Evolutionary conservation across 2,797 vertebrate species (phyloP).

Genomic region (Acrossocheilus wenchowensis): DNA sequence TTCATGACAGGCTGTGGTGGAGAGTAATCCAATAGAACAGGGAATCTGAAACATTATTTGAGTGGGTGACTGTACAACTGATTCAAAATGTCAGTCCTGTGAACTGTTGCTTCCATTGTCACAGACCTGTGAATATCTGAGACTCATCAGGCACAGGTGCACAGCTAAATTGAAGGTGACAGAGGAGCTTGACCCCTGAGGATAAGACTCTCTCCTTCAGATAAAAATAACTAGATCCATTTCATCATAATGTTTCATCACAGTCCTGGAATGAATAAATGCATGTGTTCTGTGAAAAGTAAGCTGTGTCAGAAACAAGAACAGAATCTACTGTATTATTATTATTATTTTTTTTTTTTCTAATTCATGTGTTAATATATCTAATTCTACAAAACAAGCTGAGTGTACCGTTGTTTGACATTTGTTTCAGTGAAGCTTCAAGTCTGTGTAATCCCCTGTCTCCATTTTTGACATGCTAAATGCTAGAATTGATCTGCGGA

Average conservation of each 20-base stretch:
- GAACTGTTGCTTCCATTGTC: slow-evolving; percentile 7
- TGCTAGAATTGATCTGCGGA: neutral
- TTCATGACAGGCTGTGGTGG: neutral
- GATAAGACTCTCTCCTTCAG: neutral
- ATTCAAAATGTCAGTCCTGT: slow-evolving; percentile 2
- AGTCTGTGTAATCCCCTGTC: neutral
- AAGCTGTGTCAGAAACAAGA: neutral
- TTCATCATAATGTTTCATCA: slow-evolving; percentile 19
- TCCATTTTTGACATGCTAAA: slow-evolving; percentile 5
- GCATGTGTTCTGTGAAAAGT: neutral
- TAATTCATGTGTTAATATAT: neutral
- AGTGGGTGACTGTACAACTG: neutral
- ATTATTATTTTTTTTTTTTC: neutral
- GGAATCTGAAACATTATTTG: neutral
- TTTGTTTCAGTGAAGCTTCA: neutral
- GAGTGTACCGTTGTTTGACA: neutral
- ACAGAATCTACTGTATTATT: neutral
- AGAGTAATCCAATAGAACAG: neutral
- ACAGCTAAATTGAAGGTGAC: slow-evolving; percentile 30
- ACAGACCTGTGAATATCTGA: neutral
- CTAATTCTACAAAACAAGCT: neutral
- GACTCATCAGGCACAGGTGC: neutral
- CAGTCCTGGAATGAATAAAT: neutral
- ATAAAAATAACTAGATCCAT: neutral
- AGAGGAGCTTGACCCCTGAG: slow-evolving; percentile 12